These are phyloP conservation scores for Blennius ocellaris DNA, from an alignment of 2,113 vertebrate genomes.

Conservation along the genomic window DNA sequence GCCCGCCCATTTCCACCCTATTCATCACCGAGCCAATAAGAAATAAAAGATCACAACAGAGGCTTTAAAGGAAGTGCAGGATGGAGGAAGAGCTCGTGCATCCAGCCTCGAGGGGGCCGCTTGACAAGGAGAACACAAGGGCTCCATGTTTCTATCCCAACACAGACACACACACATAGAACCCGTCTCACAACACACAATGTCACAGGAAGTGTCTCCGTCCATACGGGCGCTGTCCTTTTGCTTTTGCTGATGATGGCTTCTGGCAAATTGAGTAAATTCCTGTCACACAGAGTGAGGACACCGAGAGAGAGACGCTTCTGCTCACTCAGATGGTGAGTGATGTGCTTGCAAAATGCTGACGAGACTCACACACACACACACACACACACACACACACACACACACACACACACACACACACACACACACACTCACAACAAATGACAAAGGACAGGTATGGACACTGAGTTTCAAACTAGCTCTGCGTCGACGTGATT, in stretches of 20 bases:
- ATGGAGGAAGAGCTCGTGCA: background rate
- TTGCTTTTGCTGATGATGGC: slow-evolving; percentile 40
- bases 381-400: background rate
- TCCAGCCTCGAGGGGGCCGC: slow-evolving; percentile 5
- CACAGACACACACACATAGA: background rate
- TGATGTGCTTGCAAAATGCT: slow-evolving; percentile 46
- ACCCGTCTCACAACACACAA: background rate
- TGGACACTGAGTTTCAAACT: too few relatives aligned
- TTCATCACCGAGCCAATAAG: slow-evolving; percentile 39
- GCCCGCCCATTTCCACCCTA: slow-evolving; percentile 20
- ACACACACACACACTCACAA: slow-evolving; percentile 5
- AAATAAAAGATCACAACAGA: slow-evolving; percentile 33
- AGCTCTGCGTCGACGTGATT: too few relatives aligned
- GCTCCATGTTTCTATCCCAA: slow-evolving; percentile 22
- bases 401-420: background rate
- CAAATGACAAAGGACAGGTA: too few relatives aligned
- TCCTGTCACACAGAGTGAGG: slow-evolving; percentile 35
- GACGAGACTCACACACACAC: slow-evolving; percentile 23
- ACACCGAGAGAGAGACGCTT: slow-evolving; percentile 33
- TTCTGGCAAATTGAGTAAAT: slow-evolving; percentile 34
- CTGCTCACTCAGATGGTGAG: slow-evolving; percentile 35
- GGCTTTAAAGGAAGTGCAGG: slow-evolving; percentile 10
- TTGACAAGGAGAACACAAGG: slow-evolving; percentile 31
- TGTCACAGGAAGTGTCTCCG: slow-evolving; percentile 16
- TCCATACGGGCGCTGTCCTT: background rate